phyloP scores from a whole-genome alignment of 2,113 vertebrate genomes.

The Struthio camelus region DNA sequence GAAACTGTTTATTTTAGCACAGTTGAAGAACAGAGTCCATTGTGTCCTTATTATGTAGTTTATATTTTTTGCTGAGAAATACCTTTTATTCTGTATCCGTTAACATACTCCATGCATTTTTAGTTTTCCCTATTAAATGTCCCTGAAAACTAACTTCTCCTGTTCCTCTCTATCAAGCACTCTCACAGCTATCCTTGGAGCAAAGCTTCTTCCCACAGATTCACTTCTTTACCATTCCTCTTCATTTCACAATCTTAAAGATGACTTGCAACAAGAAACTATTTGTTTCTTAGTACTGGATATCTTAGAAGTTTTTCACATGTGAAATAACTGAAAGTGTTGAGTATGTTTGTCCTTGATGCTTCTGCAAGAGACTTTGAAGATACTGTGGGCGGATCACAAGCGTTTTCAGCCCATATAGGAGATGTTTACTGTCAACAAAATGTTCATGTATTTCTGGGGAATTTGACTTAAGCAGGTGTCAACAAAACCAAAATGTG shows the following conservation, averaged over 20 bases:
- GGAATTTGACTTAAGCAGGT: background rate
- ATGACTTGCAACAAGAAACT: background rate
- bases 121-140: background rate
- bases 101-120: background rate
- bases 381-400: background rate
- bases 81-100: background rate
- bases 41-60: background rate
- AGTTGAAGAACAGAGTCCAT: background rate
- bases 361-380: background rate
- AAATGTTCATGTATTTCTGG: slow-evolving; percentile 1
- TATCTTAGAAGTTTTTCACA: background rate
- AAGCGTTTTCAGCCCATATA: background rate
- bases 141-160: background rate
- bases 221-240: background rate
- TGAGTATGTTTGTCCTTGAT: background rate
- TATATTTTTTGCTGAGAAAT: background rate
- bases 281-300: background rate
- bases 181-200: background rate
- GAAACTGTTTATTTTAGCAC: background rate
- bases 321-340: background rate
- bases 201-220: background rate
- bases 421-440: slow-evolving; percentile 1
- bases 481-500: background rate
- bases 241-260: background rate
- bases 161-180: background rate